Evolutionary conservation across 2,113 vertebrate species (phyloP), one percentile per base, ranked within the genome.

Genomic region (Myotis yumanensis): DNA sequence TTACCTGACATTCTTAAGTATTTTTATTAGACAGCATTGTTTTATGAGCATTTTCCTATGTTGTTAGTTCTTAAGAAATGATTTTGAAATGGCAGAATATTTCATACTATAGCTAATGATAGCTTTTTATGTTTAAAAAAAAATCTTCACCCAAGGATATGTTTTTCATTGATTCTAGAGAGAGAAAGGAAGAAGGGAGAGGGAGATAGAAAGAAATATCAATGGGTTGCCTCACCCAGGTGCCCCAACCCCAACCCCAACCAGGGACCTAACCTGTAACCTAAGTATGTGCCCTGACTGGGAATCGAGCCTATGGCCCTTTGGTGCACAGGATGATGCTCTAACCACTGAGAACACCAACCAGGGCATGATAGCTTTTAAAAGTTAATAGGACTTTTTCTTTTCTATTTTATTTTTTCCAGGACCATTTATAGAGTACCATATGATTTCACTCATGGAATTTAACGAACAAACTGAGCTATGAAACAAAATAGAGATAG

Each of bases 21-120:
- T 84, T 86, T 93, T 82, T 77, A 59, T 57, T 48, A 23, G 0
- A 25, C 15, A 88, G n/a, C 17, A 40, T 1, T 92, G 12, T 83
- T 76, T 85, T 96, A 18, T 94, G 72, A 95, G 1, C 37, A 76
- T 84, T 95, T 96, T 52, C 18, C 66, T 68, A 35, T 51, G 69
- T 75, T 10, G 15, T 68, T 92, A 32, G 28, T 90, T 22, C 80
- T 96, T 90, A 54, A 86, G 89, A 91, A 84, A 75, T 66, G 43
- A 71, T 37, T 86, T 88, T 89, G 51, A 71, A 83, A 66, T 92
- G 57, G 52, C 4, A 32, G 20, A 46, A 25, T 86, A 43, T 75
- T 94, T 48, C 25, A 11, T 80, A 23, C 2, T 79, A 15, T 35
- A 84, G 25, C 25, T 59, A 25, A 85, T 16, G 8, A 28, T 94